Evolutionary conservation across 2,797 vertebrate species (phyloP).

Genomic region (Ctenosaura bakeri): DNA sequence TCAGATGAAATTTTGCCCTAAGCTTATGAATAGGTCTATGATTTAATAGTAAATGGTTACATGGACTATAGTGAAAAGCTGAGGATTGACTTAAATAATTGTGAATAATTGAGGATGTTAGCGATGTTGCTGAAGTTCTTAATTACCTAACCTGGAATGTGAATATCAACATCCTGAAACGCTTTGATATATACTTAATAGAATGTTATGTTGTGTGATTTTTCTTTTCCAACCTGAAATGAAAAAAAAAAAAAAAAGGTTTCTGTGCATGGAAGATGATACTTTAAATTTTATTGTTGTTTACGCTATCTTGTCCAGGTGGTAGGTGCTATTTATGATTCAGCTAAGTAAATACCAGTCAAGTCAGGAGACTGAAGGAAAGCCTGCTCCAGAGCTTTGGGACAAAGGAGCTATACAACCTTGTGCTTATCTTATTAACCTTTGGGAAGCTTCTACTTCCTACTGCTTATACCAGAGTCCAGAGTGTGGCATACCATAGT

Average conservation of each 20-base stretch:
- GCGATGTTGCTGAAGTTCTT: not conserved
- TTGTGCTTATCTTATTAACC: not conserved
- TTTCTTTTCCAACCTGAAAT: not conserved
- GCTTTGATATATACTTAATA: not conserved
- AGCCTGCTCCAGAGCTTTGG: not conserved
- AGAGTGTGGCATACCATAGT: too few relatives aligned
- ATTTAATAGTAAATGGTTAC: not conserved
- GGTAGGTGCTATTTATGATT: not conserved
- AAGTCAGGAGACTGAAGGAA: not conserved
- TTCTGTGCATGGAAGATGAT: not conserved
- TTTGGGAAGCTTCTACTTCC: not conserved
- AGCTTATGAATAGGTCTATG: not conserved
- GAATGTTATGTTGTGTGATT: not conserved
- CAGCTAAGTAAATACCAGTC: not conserved
- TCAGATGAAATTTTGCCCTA: too few relatives aligned
- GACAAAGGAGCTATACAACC: not conserved
- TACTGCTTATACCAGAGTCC: not conserved
- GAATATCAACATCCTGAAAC: not conserved
- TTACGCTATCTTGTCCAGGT: not conserved
- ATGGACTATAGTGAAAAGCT: not conserved
- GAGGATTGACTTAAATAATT: not conserved
- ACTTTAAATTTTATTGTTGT: not conserved
- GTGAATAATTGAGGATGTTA: not conserved
- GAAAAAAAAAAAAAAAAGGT: not conserved
- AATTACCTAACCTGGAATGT: not conserved